Evolutionary conservation across 1,140 invertebrate species (phyloP), one percentile per base, ranked within the genome.

Genomic region (Papilio dardanus): DNA sequence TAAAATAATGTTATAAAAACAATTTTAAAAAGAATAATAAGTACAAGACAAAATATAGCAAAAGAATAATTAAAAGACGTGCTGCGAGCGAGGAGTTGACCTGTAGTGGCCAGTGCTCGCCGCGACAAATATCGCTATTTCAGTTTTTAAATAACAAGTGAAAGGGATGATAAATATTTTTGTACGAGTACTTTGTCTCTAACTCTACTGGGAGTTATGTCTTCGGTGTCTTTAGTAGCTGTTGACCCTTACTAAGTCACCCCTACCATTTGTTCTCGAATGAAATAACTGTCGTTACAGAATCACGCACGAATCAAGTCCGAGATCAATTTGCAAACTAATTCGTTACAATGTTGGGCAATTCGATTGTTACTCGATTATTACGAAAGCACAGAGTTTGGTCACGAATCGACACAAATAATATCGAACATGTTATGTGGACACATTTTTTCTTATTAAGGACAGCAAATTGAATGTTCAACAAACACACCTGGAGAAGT

Each of bases 301-400:
- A 66, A 31, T 66, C 30, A 66, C 30, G 65, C 65, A 66, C 65
- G 65, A 31, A 66, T 31, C 16, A 31, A 31, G 12, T 66, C 16
- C 42, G 65, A 28, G 65, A 28, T 66, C 65, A 31, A 66, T 66
- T 66, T 33, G 65, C 65, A 8, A 66, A 65, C 19, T 65, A 65
- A 66, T 66, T 66, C 28, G 65, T 66, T 66, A 66, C 65, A 66
- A 66, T n/a, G 30, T 66, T 35, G 30, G 30, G 30, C 65, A 66
- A 66, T 66, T 30, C 65, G 65, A 66, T 66, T 66, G 30, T 66
- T 66, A 31, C 65, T 66, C 35, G n/a, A 66, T 7, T 66, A 31
- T 66, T 30, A 66, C 31, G 65, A 66, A 66, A 35, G 12, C 2
- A 66, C 65, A 14, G 16, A 8, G 16, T n/a, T 7, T n/a, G 16